Percentiles rank a stretch among this genome's conserved stretches.
phyloP scores from a whole-genome alignment of 2,888 invertebrate species.

The Halictus ligatus region DNA sequence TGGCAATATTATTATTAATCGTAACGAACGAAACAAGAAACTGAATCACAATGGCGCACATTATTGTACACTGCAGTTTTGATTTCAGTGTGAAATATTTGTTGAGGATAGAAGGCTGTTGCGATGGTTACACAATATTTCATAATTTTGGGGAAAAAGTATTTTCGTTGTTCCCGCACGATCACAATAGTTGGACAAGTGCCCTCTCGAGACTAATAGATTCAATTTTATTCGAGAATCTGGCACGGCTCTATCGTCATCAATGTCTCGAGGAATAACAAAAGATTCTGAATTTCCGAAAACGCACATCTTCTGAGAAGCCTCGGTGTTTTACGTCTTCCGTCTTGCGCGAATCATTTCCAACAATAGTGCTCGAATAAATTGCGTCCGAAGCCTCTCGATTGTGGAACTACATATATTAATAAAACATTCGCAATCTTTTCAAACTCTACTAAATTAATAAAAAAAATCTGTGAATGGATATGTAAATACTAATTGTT shows the following conservation, averaged over 20 bases:
- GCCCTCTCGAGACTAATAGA: not conserved
- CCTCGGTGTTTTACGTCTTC: not conserved
- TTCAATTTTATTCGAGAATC: not conserved
- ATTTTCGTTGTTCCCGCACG: not conserved
- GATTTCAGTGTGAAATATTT: not conserved
- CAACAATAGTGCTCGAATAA: not conserved
- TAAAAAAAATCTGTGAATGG: too few relatives aligned
- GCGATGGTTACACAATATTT: not conserved
- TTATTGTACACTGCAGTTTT: too few relatives aligned
- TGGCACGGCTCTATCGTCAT: constrained; percentile 1
- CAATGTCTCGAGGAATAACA: not conserved
- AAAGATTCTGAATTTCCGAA: not conserved
- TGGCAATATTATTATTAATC: too few relatives aligned
- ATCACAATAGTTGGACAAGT: not conserved
- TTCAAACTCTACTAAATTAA: too few relatives aligned
- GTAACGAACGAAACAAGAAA: too few relatives aligned
- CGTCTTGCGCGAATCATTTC: not conserved
- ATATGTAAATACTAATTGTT: too few relatives aligned
- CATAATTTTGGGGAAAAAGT: not conserved
- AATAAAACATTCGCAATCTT: too few relatives aligned
- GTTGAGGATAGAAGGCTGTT: not conserved
- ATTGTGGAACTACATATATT: too few relatives aligned
- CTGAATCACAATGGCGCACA: too few relatives aligned
- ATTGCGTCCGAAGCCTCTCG: not conserved
- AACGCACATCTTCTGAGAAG: not conserved